phyloP scores from a whole-genome alignment of 2,113 vertebrate species.

The Syngnathus typhle region DNA sequence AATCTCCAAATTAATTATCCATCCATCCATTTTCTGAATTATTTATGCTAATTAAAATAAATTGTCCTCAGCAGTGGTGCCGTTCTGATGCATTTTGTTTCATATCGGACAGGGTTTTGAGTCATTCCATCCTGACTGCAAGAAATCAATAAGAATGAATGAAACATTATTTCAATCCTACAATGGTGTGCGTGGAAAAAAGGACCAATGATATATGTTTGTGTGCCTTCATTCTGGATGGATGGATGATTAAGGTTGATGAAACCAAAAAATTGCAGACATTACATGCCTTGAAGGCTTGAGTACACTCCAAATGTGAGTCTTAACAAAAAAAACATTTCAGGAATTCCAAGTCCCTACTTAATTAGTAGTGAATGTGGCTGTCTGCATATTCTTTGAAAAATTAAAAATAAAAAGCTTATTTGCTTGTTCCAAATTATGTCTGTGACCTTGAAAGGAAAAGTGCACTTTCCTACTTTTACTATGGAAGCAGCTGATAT shows the following conservation, averaged over 20 bases:
- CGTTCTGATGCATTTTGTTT: conserved; percentile 27
- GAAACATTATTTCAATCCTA: too few species aligned
- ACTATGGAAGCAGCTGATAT: not conserved
- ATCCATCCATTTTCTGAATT: too few species aligned
- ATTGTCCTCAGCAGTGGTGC: conserved; percentile 34
- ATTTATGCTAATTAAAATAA: conserved; percentile 67
- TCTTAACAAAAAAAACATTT: not conserved
- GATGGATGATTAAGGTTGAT: not conserved
- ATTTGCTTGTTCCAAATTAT: not conserved
- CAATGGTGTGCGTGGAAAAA: too few species aligned
- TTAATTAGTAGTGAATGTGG: not conserved
- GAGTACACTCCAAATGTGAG: not conserved
- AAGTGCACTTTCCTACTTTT: not conserved
- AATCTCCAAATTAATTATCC: conserved; percentile 69
- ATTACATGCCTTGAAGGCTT: not conserved
- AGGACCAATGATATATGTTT: not conserved
- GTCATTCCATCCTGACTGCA: conserved; percentile 19
- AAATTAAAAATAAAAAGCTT: not conserved
- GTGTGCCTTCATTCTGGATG: not conserved
- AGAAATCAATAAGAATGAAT: too few species aligned
- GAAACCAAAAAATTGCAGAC: not conserved
- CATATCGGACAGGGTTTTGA: conserved; percentile 36
- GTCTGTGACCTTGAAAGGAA: not conserved
- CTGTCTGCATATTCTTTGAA: not conserved
- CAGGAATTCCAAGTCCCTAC: not conserved